A percentile compares a stretch with the other conserved stretches of the same genome.
These are phyloP conservation scores for Sphenopsis melanotis DNA, from an alignment of 2,797 vertebrate species.

Conservation along the genomic window DNA sequence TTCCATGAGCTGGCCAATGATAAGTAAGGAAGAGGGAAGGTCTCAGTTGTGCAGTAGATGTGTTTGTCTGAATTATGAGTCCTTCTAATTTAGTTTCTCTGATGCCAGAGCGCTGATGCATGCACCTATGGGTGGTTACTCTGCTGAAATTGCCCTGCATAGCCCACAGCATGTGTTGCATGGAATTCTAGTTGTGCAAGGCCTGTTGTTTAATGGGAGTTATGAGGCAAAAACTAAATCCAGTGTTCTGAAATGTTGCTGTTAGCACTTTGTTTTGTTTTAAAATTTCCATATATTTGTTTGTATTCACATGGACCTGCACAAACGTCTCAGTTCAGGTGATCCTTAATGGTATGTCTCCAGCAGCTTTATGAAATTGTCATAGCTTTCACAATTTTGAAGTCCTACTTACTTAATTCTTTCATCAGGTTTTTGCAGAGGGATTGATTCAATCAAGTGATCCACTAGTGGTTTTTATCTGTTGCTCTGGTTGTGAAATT, in stretches of 20 bases:
- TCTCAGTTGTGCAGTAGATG: neutral
- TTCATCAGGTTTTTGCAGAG: neutral
- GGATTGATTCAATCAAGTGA: neutral
- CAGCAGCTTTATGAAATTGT: neutral
- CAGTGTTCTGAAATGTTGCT: neutral
- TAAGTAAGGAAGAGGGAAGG: slow-evolving; percentile 80
- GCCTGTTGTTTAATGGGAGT: neutral
- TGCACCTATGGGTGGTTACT: neutral
- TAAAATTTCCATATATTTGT: neutral
- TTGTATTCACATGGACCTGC: neutral
- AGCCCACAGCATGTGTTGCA: neutral
- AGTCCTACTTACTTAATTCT: neutral
- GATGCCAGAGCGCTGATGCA: neutral
- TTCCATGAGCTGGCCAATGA: slow-evolving; percentile 82
- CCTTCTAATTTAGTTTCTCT: neutral
- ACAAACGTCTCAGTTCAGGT: neutral
- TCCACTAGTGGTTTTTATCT: neutral
- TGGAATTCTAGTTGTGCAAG: neutral
- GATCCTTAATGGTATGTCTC: neutral
- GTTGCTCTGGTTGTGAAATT: neutral
- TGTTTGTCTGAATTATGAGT: neutral
- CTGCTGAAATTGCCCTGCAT: neutral
- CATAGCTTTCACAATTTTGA: neutral
- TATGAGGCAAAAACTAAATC: neutral
- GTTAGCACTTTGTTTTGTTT: neutral